A percentile compares a stretch with the other conserved stretches of the same genome.
phyloP scores from a whole-genome alignment of 2,113 vertebrate genomes.

The Cephalopterus ornatus region DNA sequence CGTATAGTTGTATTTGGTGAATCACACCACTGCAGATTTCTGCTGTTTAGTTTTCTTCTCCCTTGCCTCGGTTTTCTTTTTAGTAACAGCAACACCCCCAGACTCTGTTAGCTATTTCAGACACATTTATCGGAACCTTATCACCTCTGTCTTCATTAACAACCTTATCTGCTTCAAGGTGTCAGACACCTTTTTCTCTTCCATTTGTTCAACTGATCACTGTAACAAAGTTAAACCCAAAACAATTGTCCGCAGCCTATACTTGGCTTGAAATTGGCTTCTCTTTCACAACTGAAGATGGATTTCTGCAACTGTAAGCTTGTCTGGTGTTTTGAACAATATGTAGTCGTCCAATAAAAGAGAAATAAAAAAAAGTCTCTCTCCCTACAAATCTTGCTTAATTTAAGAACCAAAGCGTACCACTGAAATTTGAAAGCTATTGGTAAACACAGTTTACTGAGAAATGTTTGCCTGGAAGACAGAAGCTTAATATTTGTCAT shows the following conservation, averaged over 20 bases:
- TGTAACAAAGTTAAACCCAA: constrained; percentile 5
- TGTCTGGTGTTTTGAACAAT: background rate
- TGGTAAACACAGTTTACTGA: background rate
- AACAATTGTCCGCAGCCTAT: background rate
- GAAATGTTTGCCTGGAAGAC: background rate
- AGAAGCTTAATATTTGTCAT: background rate
- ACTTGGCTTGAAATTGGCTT: background rate
- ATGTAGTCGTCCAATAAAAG: background rate
- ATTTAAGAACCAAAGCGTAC: background rate
- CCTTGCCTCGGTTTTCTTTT: background rate
- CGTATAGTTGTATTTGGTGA: background rate
- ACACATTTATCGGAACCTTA: background rate
- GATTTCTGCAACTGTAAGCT: constrained; percentile 3
- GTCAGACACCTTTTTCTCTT: background rate
- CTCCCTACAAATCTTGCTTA: background rate
- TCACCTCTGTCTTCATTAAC: background rate
- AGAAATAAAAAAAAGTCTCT: background rate
- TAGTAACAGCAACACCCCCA: background rate
- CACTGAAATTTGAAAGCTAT: background rate
- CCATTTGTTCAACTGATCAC: background rate
- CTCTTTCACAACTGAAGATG: background rate
- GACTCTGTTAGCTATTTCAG: background rate
- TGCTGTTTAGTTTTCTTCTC: background rate
- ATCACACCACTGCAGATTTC: background rate
- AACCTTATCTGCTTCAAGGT: background rate